Conservation (phyloP, 2,888 invertebrate species). For the Hoplodrina blanda region DNA sequence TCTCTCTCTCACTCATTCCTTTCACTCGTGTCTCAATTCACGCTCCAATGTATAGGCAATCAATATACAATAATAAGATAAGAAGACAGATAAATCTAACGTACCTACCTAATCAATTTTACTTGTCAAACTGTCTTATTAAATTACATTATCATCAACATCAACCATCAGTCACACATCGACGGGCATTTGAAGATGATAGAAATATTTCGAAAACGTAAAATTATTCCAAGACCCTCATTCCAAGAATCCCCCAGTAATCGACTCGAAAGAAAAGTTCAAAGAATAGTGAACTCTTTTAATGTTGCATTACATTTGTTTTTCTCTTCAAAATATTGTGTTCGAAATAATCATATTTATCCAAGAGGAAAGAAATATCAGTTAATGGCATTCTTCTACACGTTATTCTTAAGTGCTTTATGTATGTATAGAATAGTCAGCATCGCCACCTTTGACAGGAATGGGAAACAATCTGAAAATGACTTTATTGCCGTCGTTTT, state of each 20-base stretch:
- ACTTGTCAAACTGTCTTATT: too few species aligned
- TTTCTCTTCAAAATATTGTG: conserved; percentile 19
- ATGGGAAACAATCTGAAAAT: not conserved
- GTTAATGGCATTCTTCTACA: not conserved
- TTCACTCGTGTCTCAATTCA: too few species aligned
- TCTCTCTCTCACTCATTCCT: too few species aligned
- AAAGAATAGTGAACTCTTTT: conserved; percentile 5
- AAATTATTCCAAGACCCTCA: not conserved
- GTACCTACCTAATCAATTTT: too few species aligned
- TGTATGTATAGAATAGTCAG: not conserved
- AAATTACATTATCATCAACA: too few species aligned
- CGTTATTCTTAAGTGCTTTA: not conserved
- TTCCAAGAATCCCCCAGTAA: conserved; percentile 1
- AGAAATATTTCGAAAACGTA: not conserved
- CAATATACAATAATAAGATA: too few species aligned
- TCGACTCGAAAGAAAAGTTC: conserved; percentile 5
- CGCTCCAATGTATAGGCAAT: too few species aligned
- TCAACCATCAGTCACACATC: not conserved
- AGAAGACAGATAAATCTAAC: too few species aligned
- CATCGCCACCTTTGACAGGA: not conserved
- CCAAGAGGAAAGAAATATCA: conserved; percentile 17
- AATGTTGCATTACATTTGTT: conserved; percentile 14
- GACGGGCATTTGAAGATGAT: not conserved
- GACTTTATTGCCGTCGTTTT: not conserved
- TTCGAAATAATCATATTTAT: not conserved